These are phyloP conservation scores for Sarcophaga variegata DNA, from an alignment of 2,888 invertebrate species.

Conservation along the genomic window DNA sequence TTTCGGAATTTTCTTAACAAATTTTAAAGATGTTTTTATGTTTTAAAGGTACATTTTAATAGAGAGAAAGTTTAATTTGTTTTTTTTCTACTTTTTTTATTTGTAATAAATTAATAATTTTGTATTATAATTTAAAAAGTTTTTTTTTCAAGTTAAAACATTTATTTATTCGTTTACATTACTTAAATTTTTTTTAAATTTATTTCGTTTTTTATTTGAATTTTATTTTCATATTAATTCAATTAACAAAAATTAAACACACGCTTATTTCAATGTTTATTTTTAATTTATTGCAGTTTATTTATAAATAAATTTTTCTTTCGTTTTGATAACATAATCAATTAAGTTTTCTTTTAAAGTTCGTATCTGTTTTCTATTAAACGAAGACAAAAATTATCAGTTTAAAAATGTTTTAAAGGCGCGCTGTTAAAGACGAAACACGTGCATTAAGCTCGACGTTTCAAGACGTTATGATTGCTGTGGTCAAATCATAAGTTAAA, in stretches of 20 bases:
- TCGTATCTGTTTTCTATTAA: conserved; percentile 37
- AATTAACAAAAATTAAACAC: background rate
- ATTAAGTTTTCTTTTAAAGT: conserved; percentile 1
- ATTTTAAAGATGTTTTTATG: conserved; percentile 1
- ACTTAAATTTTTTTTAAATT: too few relatives aligned
- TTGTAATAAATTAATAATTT: background rate
- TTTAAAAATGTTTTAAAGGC: conserved; percentile 46
- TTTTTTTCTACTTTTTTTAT: conserved; percentile 7
- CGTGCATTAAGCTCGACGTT: conserved; percentile 78
- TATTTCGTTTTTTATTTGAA: too few relatives aligned
- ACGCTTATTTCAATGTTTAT: background rate
- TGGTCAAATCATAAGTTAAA: conserved; percentile 58
- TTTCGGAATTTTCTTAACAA: background rate
- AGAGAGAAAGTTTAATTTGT: conserved; percentile 43
- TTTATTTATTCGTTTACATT: conserved; percentile 3
- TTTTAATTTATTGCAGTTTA: conserved; percentile 30
- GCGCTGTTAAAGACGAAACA: conserved; percentile 51
- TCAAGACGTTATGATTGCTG: conserved; percentile 76
- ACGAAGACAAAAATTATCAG: conserved; percentile 15
- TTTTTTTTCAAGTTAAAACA: conserved; percentile 24
- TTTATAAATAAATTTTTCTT: conserved; percentile 43
- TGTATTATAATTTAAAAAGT: background rate
- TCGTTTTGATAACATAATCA: conserved; percentile 40
- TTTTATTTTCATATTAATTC: too few relatives aligned
- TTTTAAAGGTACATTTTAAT: background rate